Evolutionary conservation across 1,140 invertebrate genomes (phyloP), one percentile per base, ranked within the genome.

Genomic region (Neodiprion pinetum): DNA sequence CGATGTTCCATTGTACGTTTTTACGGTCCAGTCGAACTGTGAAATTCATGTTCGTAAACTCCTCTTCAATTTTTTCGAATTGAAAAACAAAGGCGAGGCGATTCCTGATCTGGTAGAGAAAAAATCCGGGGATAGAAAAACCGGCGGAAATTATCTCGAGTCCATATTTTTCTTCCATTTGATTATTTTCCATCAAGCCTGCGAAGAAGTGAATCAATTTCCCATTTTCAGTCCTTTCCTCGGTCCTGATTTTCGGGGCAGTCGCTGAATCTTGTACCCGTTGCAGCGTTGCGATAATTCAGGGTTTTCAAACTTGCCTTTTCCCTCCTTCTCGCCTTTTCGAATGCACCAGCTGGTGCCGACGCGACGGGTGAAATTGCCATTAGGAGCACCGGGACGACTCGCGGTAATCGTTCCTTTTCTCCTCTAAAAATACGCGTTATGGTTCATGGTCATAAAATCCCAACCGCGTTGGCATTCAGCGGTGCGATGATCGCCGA

Each of bases 321-420:
- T 61, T 61, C 53, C 11, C 53, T 61, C n/a, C 53, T 61, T 14
- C 53, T 12, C 53, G 53, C 53, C n/a, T 61, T 61, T 61, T 61
- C 53, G 53, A 61, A 61, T 61, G 53, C 53, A 61, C 53, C 53
- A 61, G 53, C 53, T 61, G 53, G 11, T 61, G n/a, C 53, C n/a
- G 53, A 61, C 53, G 11, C n/a, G 53, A 61, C 53, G 11, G 7
- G 11, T 61, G 53, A 61, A 61, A 61, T 17, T 61, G 53, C 53
- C 53, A 61, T 9, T 61, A 61, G 53, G n/a, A 17, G 53, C 28
- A 40, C 28, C 28, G 28, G 28, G 28, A 40, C 28, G 28, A 40
- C 11, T 17, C 3, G 1, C 53, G 53, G 53, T 61, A 61, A 61
- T 61, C 11, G 53, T 61, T 61, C n/a, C 53, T 61, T 9, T 17